Base-by-base conservation (phyloP, 2,797 vertebrate species). In the Falco novaeseelandiae region DNA sequence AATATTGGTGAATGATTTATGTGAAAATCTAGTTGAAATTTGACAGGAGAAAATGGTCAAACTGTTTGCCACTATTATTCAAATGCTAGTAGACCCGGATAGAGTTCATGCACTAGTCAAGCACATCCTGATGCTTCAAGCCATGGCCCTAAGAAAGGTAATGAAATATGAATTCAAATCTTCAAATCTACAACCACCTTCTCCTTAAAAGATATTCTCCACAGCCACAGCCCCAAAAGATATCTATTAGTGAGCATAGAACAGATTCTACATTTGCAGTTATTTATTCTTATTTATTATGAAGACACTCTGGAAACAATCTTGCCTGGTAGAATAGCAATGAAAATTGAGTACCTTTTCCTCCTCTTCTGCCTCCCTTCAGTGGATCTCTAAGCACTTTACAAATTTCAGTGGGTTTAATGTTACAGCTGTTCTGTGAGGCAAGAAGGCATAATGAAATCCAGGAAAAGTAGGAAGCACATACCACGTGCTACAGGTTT, bases 311-410 rank as follows among this genome's bases (percentile, higher is more conserved):
- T 74, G 63, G 87, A 94, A 96, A 87, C 38, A 87, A 42, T 69
- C 81, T 71, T 83, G 46, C 57, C 85, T 61, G 54, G 74, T 74
- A 65, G 10, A 92, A 74, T 25, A 81, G 57, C 72, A 57, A 85
- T 92, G 89, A 93, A 92, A 96, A 92, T 61, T 83, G 71, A 90
- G 69, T 89, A 78, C 52, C 57, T 96, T 96, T 96, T 96, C 89
- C 90, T 94, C 66, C 76, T 83, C 81, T 85, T 19, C 46, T 62
- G 67, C 32, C 34, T 96, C 55, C 69, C 84, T 96, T 93, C 95
- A 85, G 81, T 74, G 83, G 84, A 89, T 94, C 92, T 96, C 83
- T 87, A 92, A 94, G 92, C 93, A 93, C 88, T 96, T 97, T 62
- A 92, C 74, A 92, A 61, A 92, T 93, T 95, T 89, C 92, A 83